phyloP scores from a whole-genome alignment of 2,888 invertebrate genomes.

The Volucella zonaria region DNA sequence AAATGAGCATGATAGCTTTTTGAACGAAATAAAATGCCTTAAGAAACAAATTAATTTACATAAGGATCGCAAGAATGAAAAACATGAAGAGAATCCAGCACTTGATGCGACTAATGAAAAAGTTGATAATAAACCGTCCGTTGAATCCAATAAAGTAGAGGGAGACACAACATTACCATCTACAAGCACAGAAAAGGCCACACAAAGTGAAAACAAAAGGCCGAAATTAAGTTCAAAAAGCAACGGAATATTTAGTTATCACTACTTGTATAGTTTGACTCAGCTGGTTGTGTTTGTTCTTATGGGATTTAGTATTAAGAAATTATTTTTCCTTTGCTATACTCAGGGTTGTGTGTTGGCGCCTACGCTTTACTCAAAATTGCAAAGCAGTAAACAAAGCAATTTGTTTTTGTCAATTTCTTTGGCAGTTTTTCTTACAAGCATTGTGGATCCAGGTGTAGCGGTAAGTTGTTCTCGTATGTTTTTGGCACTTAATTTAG shows the following conservation, averaged over 20 bases:
- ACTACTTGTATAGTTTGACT: slow-evolving; percentile 87
- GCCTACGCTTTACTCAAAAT: slow-evolving; percentile 86
- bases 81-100: slow-evolving; percentile 54
- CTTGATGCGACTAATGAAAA: not conserved
- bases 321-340: slow-evolving; percentile 81
- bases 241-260: slow-evolving; percentile 74
- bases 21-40: slow-evolving; percentile 80
- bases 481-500: slow-evolving; percentile 38
- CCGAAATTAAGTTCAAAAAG: slow-evolving; percentile 13
- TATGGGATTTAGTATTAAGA: slow-evolving; percentile 80
- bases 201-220: slow-evolving; percentile 32
- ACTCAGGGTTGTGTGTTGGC: slow-evolving; percentile 85
- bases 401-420: slow-evolving; percentile 81
- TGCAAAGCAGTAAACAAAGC: slow-evolving; percentile 84
- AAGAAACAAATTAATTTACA: slow-evolving; percentile 79
- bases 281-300: slow-evolving; percentile 87
- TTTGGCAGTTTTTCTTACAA: slow-evolving; percentile 83
- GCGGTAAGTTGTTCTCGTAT: slow-evolving; percentile 75
- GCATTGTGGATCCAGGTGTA: slow-evolving; percentile 81
- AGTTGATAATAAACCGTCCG: slow-evolving; percentile 1
- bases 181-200: slow-evolving; percentile 19
- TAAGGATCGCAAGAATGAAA: slow-evolving; percentile 76
- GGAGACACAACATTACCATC: not conserved
- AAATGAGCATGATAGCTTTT: slow-evolving; percentile 79
- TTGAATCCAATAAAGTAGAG: not conserved